These are phyloP conservation scores for Metopolophium dirhodum DNA, from an alignment of 1,140 invertebrate species.

Conservation along the genomic window DNA sequence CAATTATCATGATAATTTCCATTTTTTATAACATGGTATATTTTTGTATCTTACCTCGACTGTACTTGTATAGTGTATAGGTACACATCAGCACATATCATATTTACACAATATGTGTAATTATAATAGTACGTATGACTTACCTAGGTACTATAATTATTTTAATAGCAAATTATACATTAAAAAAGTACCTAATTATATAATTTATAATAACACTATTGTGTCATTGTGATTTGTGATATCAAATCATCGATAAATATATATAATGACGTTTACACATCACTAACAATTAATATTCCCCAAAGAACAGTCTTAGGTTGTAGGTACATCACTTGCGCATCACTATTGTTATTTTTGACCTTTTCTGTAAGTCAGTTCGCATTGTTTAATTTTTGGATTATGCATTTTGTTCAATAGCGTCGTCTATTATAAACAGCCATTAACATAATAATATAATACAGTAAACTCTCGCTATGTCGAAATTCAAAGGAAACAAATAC, in stretches of 20 bases:
- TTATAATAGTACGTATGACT: background rate
- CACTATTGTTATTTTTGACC: background rate
- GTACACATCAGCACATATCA: background rate
- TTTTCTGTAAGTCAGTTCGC: background rate
- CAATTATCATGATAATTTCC: background rate
- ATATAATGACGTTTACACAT: background rate
- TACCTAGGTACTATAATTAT: background rate
- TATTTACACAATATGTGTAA: background rate
- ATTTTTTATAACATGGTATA: background rate
- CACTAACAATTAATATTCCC: background rate
- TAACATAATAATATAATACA: too few species aligned
- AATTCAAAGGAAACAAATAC: too few species aligned
- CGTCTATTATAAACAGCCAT: too few species aligned
- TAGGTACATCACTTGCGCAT: background rate
- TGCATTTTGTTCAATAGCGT: too few species aligned
- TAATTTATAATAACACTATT: background rate
- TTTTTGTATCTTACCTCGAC: background rate
- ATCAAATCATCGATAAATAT: background rate
- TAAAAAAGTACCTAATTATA: background rate
- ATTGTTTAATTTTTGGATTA: background rate
- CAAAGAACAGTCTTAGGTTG: background rate
- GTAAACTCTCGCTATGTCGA: too few species aligned
- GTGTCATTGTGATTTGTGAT: background rate
- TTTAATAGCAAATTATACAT: background rate
- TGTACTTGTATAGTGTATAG: too few species aligned